Evolutionary conservation across 2,888 invertebrate genomes (phyloP), one percentile per base, ranked within the genome.

Genomic region (Coelogynopora nodosa): DNA sequence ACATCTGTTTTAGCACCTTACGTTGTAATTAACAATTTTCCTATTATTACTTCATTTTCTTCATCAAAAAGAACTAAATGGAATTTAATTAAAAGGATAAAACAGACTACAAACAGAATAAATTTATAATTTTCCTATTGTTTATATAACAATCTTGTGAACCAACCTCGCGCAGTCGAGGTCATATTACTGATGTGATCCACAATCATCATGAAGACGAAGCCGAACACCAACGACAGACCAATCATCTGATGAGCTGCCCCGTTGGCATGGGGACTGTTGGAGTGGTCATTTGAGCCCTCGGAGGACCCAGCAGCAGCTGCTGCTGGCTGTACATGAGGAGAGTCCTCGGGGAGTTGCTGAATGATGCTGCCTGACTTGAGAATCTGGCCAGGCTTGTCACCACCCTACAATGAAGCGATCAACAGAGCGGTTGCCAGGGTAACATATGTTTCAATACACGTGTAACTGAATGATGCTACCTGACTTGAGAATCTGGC

Each of bases 131-230:
- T n/a, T n/a, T n/a, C n/a, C n/a, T n/a, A n/a, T n/a, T n/a, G n/a
- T n/a, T n/a, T n/a, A n/a, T n/a, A n/a, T n/a, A n/a, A n/a, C 49
- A 49, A 49, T 5, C 18, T 18, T 10, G 18, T 10, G 31, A 80
- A 85, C n/a, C 13, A 28, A 85, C 67, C 67, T 18, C 1, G 2
- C 26, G 67, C 18, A 1, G 80, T 82, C 29, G 74, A 86, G 18
- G 18, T 86, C 23, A 31, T 82, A 31, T 67, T 87, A 30, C 30
- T 74, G 23, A 74, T 23, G 91, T 99, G 97, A 92, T 99, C 99
- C 0, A 99, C 95, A 13, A 99, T 92, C 88, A 99, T 93, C 99
- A 99, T 99, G 91, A 98, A 96, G 67, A 99, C 95, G 92, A 99
- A 99, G 18, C 99, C 98, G 87, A 96, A 92, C 18, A 99, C 96